Base-by-base conservation (phyloP, 2,113 vertebrate species). In the Dasypus novemcinctus region DNA sequence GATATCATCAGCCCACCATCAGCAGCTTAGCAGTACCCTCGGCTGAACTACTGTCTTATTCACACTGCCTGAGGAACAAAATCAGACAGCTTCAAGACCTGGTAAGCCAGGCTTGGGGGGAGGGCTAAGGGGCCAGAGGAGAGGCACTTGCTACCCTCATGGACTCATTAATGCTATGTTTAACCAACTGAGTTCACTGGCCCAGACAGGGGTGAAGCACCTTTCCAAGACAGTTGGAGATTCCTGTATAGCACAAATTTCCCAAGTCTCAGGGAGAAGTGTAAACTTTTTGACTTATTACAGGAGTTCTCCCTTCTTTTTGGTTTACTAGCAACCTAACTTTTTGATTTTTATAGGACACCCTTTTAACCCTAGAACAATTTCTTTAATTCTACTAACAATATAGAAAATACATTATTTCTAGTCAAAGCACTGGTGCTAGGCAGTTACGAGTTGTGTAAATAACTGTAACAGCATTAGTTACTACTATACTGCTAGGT, bases 91-190 rank as follows among this genome's bases (percentile, higher is more conserved):
- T 74, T 46, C 13, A 52, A 91, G 68, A 75, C 52, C 54, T 57
- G 33, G 54, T 21, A 41, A 90, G 79, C 79, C 69, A 94, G 43
- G 79, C 38, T 54, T 29, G 64, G 38, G 38, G 46, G 68, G 76
- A 64, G 61, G 36, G 52, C 61, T 36, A 91, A 96, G 52, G 46
- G 74, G 68, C 23, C 84, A 89, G 79, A 82, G 82, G 95, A 66
- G n/a, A 87, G 85, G 64, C 74, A 36, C 49, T 1, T 64, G 86
- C 52, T 81, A n/a, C 36, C 46, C 49, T 79, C 43, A 52, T 3
- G 8, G 18, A 33, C 75, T 78, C 33, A 61, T 20, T 46, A 76
- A 52, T 72, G 61, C 38, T 61, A 38, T 29, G 57, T 87, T 86
- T 68, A 87, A 87, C 41, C 33, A 88, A 59, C 33, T 49, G 75